phyloP scores from a whole-genome alignment of 2,113 vertebrate species.

The Jaculus jaculus region DNA sequence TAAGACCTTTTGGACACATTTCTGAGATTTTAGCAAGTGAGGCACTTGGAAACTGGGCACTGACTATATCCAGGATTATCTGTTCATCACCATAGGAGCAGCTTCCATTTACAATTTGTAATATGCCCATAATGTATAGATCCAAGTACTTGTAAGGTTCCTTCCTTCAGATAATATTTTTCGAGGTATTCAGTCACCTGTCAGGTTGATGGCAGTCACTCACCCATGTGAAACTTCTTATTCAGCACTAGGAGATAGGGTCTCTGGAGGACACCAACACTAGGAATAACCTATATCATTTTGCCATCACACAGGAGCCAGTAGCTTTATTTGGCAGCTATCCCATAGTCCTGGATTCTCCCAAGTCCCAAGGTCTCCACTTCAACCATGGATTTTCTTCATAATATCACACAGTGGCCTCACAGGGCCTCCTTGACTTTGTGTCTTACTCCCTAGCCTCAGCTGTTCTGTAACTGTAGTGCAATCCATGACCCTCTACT shows the following conservation, averaged over 20 bases:
- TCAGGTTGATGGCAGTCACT: not conserved
- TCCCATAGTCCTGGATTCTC: too few species aligned
- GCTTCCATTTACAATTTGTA: not conserved
- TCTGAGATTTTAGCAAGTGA: not conserved
- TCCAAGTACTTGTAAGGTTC: too few species aligned
- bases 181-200: not conserved
- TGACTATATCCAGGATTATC: not conserved
- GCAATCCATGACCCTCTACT: too few species aligned
- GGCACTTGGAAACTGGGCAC: not conserved
- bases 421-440: too few species aligned
- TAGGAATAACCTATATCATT: not conserved
- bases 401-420: too few species aligned
- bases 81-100: not conserved
- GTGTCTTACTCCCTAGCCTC: too few species aligned
- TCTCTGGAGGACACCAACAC: not conserved
- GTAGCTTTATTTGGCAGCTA: too few species aligned
- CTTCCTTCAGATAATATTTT: not conserved
- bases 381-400: too few species aligned
- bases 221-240: not conserved
- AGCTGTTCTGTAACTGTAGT: too few species aligned
- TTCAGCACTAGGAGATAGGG: not conserved
- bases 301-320: not conserved
- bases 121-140: not conserved
- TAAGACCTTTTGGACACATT: not conserved
- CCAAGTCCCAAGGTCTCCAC: too few species aligned